Percentiles rank a stretch among this genome's conserved stretches.
phyloP scores from a whole-genome alignment of 2,888 invertebrate genomes.

The Imbricaverruca yamaguchii region DNA sequence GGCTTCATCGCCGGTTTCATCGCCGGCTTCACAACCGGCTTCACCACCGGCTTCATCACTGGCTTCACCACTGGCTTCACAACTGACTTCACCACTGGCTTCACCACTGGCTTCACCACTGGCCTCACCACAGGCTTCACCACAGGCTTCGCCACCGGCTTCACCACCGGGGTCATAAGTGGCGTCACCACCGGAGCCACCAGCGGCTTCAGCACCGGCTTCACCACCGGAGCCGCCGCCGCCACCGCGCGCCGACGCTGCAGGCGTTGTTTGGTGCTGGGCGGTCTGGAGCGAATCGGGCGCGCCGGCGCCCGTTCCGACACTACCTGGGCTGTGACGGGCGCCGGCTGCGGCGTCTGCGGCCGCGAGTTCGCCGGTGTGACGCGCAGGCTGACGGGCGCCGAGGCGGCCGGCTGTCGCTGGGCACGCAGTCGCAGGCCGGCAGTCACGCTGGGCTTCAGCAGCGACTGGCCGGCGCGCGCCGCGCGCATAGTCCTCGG shows the following conservation, averaged over 20 bases:
- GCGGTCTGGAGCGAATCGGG: slow-evolving; percentile 43
- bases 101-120: slow-evolving; percentile 55
- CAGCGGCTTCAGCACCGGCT: slow-evolving; percentile 55
- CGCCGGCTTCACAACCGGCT: slow-evolving; percentile 44
- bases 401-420: slow-evolving; percentile 59
- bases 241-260: slow-evolving; percentile 60
- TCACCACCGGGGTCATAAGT: no score
- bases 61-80: slow-evolving; percentile 54
- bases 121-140: slow-evolving; percentile 57
- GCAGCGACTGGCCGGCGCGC: slow-evolving; percentile 59
- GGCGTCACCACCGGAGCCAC: slow-evolving; percentile 51
- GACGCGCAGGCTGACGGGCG: slow-evolving; percentile 54
- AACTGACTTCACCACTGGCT: slow-evolving; percentile 46
- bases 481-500: slow-evolving; percentile 41
- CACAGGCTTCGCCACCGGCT: no score
- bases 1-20: slow-evolving; percentile 42
- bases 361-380: slow-evolving; percentile 44
- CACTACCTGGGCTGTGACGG: slow-evolving; percentile 49
- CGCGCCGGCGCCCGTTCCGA: slow-evolving; percentile 50
- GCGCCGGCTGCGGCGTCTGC: slow-evolving; percentile 56
- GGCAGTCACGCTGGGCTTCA: slow-evolving; percentile 52
- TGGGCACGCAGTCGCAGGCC: slow-evolving; percentile 48
- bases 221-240: slow-evolving; percentile 51
- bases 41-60: slow-evolving; percentile 52
- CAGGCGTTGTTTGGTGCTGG: slow-evolving; percentile 38